phyloP scores from a whole-genome alignment of 2,888 invertebrate species.

The Eupelmus urozonus region DNA sequence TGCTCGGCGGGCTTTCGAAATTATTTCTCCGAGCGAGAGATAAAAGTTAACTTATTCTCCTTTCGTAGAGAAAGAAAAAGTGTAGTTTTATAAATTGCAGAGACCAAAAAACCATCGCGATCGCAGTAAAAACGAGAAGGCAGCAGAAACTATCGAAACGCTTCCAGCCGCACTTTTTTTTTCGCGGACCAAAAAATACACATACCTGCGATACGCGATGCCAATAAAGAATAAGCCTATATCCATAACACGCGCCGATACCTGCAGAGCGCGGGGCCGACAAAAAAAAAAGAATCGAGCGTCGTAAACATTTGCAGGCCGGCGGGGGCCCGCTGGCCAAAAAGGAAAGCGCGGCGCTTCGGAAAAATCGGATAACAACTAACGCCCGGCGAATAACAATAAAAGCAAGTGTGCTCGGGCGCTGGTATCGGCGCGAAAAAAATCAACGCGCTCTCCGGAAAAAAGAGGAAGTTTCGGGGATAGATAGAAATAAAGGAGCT shows the following conservation, averaged over 20 bases:
- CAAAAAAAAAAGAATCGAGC: conserved; percentile 11
- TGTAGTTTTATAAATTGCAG: no score
- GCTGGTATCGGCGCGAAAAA: conserved; percentile 27
- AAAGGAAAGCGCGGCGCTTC: not conserved
- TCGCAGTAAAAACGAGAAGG: no score
- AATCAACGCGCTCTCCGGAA: no score
- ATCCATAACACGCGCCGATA: conserved; percentile 10
- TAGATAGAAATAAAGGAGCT: not conserved
- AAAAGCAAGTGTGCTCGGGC: conserved; percentile 53
- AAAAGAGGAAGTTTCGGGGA: not conserved
- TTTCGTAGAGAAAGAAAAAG: no score
- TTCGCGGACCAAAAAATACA: not conserved
- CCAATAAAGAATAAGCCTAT: conserved; percentile 13
- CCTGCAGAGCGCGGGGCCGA: no score
- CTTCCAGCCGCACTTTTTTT: no score
- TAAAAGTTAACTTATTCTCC: no score
- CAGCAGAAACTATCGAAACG: no score
- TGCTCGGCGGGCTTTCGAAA: no score
- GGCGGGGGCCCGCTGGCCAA: conserved; percentile 16
- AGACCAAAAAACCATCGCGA: no score
- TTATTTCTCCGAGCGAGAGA: no score
- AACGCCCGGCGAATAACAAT: conserved; percentile 39
- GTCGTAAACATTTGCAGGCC: conserved; percentile 41
- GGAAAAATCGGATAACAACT: conserved; percentile 51
- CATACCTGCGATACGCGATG: not conserved